Evolutionary conservation across 2,888 invertebrate species (phyloP), one percentile per base, ranked within the genome.

Genomic region (Stenodema calcarata): DNA sequence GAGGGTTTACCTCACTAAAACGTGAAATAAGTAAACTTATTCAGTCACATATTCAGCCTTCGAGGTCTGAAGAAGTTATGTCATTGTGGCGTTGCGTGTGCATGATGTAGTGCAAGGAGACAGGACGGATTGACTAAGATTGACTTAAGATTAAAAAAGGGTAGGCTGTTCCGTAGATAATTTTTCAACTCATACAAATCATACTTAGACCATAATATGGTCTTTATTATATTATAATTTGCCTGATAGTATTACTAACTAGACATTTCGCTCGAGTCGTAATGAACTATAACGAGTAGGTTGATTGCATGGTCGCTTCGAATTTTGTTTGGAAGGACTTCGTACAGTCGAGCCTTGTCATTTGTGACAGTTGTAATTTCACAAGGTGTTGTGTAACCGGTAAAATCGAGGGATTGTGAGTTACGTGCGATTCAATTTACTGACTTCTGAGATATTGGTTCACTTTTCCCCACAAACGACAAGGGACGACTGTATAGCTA

Each of bases 41-140:
- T 23, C 62, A 62, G 62, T 62, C 62, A 62, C 62, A n/a, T 18
- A 35, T 47, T 62, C 62, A 62, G 73, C 41, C 41, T 30, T 16
- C 35, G 41, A 41, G 30, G 18, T 35, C 11, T 42, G 78, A 44
- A 44, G 41, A 78, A 78, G 78, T 78, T 35, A 41, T 78, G 42
- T 78, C 78, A 42, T 78, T 78, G 78, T 78, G 78, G 78, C 78
- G 78, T 78, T 78, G 78, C 78, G 78, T 78, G 78, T 78, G 78
- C 78, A 78, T 78, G 78, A 35, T 73, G 78, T 78, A 78, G 78
- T 78, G 78, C 78, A 78, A 70, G 70, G 50, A 27, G 62, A 62
- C 9, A 62, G 62, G 62, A 62, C 62, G 62, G 23, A 62, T 62
- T 62, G 27, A 62, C 62, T 62, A 23, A 62, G 6, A 62, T 50